phyloP scores from a whole-genome alignment of 2,797 vertebrate genomes.

The Amblyraja radiata region DNA sequence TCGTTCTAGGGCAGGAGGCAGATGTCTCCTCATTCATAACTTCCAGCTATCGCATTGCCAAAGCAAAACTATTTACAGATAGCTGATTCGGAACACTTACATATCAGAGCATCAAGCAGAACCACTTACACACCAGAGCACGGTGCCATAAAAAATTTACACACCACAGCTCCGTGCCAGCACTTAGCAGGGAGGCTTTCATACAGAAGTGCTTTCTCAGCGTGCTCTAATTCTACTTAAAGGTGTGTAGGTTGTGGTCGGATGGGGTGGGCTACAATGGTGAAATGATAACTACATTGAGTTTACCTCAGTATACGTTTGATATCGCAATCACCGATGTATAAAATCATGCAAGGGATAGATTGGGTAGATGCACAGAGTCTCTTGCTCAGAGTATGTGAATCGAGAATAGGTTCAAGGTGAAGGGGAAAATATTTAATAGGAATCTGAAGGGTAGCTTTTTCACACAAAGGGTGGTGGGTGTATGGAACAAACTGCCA shows the following conservation, averaged over 20 bases:
- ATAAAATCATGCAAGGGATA: no score
- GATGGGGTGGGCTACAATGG: not conserved
- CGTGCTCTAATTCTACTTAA: not conserved
- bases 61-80: not conserved
- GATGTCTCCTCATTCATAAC: not conserved
- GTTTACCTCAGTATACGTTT: not conserved
- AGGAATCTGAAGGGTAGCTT: no score
- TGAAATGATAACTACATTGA: not conserved
- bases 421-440: no score
- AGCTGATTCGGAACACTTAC: not conserved
- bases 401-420: no score
- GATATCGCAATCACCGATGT: not conserved
- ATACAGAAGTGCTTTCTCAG: not conserved
- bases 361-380: no score
- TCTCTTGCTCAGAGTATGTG: no score
- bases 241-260: not conserved
- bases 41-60: not conserved
- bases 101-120: not conserved
- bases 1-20: not conserved
- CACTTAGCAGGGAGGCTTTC: not conserved
- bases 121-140: not conserved
- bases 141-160: not conserved
- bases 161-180: not conserved
- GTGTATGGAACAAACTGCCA: no score
- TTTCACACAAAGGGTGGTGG: no score